Evolutionary conservation across 2,113 vertebrate genomes (phyloP).

Genomic region (Onychostruthus taczanowskii): DNA sequence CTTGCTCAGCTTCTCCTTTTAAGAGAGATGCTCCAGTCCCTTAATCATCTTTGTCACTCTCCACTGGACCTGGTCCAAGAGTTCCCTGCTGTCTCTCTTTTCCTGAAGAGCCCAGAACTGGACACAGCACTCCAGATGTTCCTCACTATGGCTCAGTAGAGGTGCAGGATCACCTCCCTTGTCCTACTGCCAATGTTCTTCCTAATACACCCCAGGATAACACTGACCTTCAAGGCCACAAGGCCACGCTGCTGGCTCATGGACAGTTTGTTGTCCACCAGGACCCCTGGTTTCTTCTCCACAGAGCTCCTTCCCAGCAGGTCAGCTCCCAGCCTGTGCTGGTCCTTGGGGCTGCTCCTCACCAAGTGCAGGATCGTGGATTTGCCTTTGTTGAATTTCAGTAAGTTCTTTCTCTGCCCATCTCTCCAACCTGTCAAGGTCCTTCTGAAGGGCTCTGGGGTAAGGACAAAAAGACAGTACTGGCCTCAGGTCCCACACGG

Average conservation of each 20-base stretch:
- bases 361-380: neutral
- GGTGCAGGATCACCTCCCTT: neutral
- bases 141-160: neutral
- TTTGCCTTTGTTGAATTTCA: neutral
- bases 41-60: neutral
- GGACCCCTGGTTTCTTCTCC: too few species aligned
- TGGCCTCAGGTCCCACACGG: rapidly evolving
- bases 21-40: neutral
- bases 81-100: neutral
- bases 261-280: neutral
- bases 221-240: neutral
- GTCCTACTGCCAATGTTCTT: rapidly evolving
- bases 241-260: neutral
- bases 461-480: neutral
- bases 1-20: neutral
- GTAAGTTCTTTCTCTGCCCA: neutral
- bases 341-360: neutral
- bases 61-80: neutral
- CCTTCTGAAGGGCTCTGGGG: neutral
- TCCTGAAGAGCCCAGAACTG: neutral
- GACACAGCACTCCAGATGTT: neutral
- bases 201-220: neutral
- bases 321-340: neutral
- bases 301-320: neutral
- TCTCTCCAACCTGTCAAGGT: neutral